A percentile compares a stretch with the other conserved stretches of the same genome.
phyloP scores from a whole-genome alignment of 2,113 vertebrate genomes.

The Benitochromis conjunctus region DNA sequence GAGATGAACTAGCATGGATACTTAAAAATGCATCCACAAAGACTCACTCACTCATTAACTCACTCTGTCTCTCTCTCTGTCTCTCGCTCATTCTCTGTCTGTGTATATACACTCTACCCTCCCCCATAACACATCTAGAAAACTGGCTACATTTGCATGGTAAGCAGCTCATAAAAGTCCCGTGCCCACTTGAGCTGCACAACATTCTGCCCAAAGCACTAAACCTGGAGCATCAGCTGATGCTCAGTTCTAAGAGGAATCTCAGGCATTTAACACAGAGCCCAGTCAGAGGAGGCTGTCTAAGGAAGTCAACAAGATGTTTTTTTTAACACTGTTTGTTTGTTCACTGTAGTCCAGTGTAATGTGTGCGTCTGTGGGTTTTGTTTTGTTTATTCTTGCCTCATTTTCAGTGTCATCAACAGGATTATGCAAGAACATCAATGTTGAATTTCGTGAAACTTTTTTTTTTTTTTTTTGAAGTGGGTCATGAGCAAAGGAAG shows the following conservation, averaged over 20 bases:
- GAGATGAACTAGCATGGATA: neutral
- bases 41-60: neutral
- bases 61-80: no score
- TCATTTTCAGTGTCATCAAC: neutral
- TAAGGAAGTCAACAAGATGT: neutral
- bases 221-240: neutral
- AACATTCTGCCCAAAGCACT: neutral
- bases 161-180: conserved; percentile 1
- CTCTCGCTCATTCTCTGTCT: neutral
- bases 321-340: neutral
- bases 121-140: neutral
- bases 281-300: neutral
- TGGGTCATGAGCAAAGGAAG: neutral
- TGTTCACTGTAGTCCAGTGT: neutral
- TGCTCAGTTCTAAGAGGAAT: conserved; percentile 38
- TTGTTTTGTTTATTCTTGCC: neutral
- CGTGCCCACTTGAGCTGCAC: neutral
- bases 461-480: fast-evolving
- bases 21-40: neutral
- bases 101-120: neutral
- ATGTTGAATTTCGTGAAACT: neutral
- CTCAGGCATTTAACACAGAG: conserved; percentile 27
- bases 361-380: no score
- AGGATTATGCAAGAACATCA: neutral
- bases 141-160: neutral